Conservation (phyloP, 2,797 vertebrate genomes). For the Phylloscopus collybita region DNA sequence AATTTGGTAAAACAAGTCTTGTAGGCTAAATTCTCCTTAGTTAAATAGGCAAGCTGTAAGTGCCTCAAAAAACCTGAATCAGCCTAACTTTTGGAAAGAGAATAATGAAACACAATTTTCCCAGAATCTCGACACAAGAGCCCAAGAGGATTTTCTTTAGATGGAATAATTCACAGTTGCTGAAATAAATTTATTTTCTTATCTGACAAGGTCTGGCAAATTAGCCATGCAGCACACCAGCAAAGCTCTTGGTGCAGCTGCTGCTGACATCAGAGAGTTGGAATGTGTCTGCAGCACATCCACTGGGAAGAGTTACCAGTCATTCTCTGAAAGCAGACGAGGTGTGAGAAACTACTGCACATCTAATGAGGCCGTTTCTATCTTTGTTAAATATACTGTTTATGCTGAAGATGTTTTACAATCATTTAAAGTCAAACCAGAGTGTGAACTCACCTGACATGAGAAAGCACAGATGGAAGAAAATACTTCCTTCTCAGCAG, state of each 20-base stretch:
- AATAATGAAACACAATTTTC: background rate
- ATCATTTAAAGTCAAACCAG: conserved; percentile 31
- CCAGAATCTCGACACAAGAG: background rate
- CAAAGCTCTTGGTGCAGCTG: background rate
- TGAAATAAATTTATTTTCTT: conserved; percentile 39
- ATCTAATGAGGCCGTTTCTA: conserved; percentile 32
- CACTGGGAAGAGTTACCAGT: background rate
- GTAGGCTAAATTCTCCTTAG: background rate
- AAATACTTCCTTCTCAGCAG: background rate
- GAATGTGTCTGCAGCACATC: conserved; percentile 55
- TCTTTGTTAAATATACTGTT: conserved; percentile 52
- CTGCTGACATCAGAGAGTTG: conserved; percentile 33
- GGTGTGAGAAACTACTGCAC: conserved; percentile 48
- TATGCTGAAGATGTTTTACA: conserved; percentile 22
- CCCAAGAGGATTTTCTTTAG: background rate
- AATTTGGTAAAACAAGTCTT: background rate
- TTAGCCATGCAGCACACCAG: background rate
- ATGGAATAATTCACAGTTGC: background rate
- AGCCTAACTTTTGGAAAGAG: background rate
- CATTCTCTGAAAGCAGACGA: conserved; percentile 30
- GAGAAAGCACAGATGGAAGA: conserved; percentile 50
- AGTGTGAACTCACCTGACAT: conserved; percentile 45
- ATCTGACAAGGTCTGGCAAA: background rate
- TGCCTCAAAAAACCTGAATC: background rate
- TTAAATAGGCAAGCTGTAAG: background rate